Percentiles rank a stretch among this genome's conserved stretches.
Evolutionary conservation across 1,140 invertebrate species (phyloP).

Genomic region (Lordiphosa collinella): DNA sequence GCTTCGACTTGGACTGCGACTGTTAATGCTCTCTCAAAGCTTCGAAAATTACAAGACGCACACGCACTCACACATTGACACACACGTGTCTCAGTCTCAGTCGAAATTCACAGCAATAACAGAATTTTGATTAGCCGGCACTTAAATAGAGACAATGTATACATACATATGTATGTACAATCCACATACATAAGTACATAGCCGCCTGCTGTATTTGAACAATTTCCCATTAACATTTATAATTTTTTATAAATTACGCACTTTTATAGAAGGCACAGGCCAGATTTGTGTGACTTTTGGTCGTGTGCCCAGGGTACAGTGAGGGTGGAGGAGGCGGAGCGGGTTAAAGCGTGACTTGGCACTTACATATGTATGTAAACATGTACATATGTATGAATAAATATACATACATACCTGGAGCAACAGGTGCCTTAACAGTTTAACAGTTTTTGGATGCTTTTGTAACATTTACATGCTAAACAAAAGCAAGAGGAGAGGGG

Average conservation of each 20-base stretch:
- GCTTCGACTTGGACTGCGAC: slow-evolving; percentile 10
- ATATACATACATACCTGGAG: neutral
- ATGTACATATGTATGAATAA: neutral
- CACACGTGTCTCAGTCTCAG: neutral
- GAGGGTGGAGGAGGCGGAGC: too few relatives aligned
- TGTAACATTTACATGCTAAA: slow-evolving; percentile 24
- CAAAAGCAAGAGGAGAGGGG: slow-evolving; percentile 21
- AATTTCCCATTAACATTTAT: slow-evolving; percentile 24
- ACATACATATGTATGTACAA: too few relatives aligned
- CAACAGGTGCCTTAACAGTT: neutral
- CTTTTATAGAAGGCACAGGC: slow-evolving; percentile 12
- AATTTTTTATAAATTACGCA: slow-evolving; percentile 27
- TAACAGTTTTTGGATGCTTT: slow-evolving; percentile 8
- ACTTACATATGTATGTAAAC: neutral
- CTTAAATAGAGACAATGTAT: neutral
- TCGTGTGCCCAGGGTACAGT: slow-evolving; percentile 28
- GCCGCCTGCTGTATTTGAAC: slow-evolving; percentile 2
- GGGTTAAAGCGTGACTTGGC: slow-evolving; percentile 2
- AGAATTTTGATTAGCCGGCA: neutral
- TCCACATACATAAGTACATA: slow-evolving; percentile 6
- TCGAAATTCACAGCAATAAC: neutral
- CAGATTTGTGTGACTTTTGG: slow-evolving; percentile 13
- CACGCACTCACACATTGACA: neutral
- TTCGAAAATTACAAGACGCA: too few relatives aligned
- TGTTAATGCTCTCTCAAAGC: too few relatives aligned